Evolutionary conservation across 2,113 vertebrate species (phyloP), one percentile per base, ranked within the genome.

Genomic region (Otolemur garnettii): DNA sequence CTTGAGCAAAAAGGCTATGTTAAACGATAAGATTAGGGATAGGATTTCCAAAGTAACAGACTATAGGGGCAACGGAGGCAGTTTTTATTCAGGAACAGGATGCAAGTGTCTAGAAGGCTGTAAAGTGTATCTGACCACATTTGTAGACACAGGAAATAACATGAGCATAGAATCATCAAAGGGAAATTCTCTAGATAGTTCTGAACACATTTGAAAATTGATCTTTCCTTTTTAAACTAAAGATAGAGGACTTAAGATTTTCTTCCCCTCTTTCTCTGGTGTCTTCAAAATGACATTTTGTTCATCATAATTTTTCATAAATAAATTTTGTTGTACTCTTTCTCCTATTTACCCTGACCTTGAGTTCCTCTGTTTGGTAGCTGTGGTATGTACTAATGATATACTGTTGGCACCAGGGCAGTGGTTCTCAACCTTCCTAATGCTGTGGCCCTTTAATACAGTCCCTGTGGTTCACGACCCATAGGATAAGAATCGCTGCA

Each of bases 21-120:
- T 87, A 75, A 71, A 69, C 33, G 81, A 89, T 90, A 90, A 81
- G 81, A 75, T 92, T 93, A 84, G 30, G 30, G 26, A 45, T 81
- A 42, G 22, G 45, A 68, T 78, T 86, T 83, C 62, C 50, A 80
- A 72, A 38, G 69, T 10, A 30, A 21, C 69, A 80, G 50, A 24
- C 26, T 30, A 13, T 3, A 42, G 64, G 35, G 68, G 83, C 42
- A 50, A 38, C 21, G 35, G 78, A 60, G 28, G 30, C 33, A 55
- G n/a, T 81, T 50, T 72, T 62, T 53, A 24, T 38, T 88, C 55
- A 83, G 84, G 64, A 82, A 45, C 35, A 74, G 35, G 33, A 68
- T n/a, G 38, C 59, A 30, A 18, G 21, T 13, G 5, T 24, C 4
- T 4, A n/a, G 66, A 69, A 33, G 21, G 64, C 80, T 75, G 50